Conservation (phyloP, 2,797 vertebrate genomes). For the Ctenosaura bakeri region DNA sequence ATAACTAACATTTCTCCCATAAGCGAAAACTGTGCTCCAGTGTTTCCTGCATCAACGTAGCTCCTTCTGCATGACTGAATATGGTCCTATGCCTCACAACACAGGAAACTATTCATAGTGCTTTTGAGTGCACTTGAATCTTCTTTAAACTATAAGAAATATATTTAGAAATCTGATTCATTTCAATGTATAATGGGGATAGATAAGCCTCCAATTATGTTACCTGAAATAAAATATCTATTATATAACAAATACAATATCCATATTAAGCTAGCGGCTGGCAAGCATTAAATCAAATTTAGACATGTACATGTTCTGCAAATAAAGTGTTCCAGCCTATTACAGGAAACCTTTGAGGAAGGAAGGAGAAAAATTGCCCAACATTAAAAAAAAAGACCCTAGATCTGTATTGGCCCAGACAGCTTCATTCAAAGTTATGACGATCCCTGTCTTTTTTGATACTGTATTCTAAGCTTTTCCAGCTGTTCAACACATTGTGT, state of each 20-base stretch:
- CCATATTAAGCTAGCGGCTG: conserved; percentile 73
- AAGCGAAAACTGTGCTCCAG: conserved; percentile 17
- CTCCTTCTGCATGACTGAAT: conserved; percentile 61
- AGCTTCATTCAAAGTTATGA: conserved; percentile 84
- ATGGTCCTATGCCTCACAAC: conserved; percentile 66
- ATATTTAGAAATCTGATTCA: conserved; percentile 74
- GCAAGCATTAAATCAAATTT: conserved; percentile 73
- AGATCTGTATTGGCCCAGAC: conserved; percentile 48
- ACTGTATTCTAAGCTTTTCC: conserved; percentile 90
- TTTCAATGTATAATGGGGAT: conserved; percentile 71
- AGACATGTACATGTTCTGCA: conserved; percentile 68
- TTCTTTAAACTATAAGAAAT: conserved; percentile 74
- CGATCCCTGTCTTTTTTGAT: conserved; percentile 89
- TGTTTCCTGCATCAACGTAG: conserved; percentile 65
- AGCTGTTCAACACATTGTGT: conserved; percentile 91
- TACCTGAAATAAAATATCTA: conserved; percentile 77
- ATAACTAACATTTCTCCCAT: conserved; percentile 29
- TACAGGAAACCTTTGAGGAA: conserved; percentile 62
- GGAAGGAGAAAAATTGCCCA: conserved; percentile 58
- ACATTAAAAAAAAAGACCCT: conserved; percentile 49
- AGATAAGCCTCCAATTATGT: conserved; percentile 72
- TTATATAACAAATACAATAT: conserved; percentile 77
- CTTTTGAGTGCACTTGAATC: conserved; percentile 66
- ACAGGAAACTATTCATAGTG: conserved; percentile 70
- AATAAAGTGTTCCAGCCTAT: conserved; percentile 66